phyloP scores from a whole-genome alignment of 2,113 vertebrate species.

The Poicephalus meyeri region DNA sequence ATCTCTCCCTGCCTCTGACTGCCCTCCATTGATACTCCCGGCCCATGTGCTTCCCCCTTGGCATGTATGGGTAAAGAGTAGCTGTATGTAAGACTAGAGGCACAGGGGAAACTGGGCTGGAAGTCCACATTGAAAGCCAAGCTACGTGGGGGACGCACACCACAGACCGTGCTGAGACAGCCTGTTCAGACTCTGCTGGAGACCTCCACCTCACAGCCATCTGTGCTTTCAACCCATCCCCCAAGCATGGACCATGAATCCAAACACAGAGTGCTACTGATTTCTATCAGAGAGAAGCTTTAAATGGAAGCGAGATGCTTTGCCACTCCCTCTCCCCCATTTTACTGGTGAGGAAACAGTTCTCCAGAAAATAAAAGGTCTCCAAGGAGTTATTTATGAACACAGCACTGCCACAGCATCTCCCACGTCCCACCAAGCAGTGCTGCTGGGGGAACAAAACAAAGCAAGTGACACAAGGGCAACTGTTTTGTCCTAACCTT shows the following conservation, averaged over 20 bases:
- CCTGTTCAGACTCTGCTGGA: fast-evolving
- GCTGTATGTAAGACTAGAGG: background rate
- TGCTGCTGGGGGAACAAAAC: background rate
- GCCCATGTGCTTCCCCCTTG: background rate
- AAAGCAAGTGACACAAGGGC: background rate
- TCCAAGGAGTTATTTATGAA: background rate
- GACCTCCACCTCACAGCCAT: background rate
- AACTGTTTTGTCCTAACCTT: background rate
- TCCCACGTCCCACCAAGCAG: background rate
- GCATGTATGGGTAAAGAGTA: background rate
- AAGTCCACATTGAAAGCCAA: background rate
- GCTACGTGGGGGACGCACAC: fast-evolving
- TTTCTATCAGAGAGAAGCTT: background rate
- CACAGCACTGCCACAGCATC: background rate
- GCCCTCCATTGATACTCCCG: background rate
- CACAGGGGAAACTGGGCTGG: background rate
- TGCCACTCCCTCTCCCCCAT: background rate
- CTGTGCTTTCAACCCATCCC: background rate
- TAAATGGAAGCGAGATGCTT: background rate
- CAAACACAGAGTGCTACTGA: background rate
- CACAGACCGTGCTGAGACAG: background rate
- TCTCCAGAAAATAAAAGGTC: background rate
- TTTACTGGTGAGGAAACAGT: background rate
- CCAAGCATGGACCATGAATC: fast-evolving
- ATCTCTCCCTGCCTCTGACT: background rate